Conservation (phyloP, 2,113 vertebrate genomes). For the Oxyruncus cristatus region DNA sequence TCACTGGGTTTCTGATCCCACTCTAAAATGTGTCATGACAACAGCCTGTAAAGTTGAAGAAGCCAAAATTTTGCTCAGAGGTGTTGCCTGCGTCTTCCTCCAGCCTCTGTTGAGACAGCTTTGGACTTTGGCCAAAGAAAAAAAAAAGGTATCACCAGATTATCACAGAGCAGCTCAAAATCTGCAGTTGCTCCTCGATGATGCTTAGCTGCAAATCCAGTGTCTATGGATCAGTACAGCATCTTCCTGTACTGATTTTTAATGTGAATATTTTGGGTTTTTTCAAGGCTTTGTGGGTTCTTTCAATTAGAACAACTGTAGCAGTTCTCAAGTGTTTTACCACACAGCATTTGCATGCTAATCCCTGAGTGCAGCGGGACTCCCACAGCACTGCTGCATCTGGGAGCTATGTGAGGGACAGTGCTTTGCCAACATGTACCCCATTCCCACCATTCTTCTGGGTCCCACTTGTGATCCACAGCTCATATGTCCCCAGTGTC, state of each 20-base stretch:
- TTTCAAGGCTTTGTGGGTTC: neutral
- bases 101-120: neutral
- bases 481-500: rapidly evolving
- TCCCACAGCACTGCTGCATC: no score
- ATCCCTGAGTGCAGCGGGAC: neutral
- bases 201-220: neutral
- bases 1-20: neutral
- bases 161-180: neutral
- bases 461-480: neutral
- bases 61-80: neutral
- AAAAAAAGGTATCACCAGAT: neutral
- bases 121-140: neutral
- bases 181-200: rapidly evolving
- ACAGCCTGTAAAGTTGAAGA: neutral
- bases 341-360: neutral
- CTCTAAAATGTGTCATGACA: neutral
- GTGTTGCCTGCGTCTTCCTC: neutral
- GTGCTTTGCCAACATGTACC: neutral
- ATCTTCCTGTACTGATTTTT: neutral
- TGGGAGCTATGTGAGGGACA: rapidly evolving
- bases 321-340: neutral
- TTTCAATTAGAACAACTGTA: neutral
- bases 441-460: neutral
- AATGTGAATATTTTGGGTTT: neutral
- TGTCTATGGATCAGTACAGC: neutral